A percentile compares a stretch with the other conserved stretches of the same genome.
These are phyloP conservation scores for Frieseomelitta varia DNA, from an alignment of 1,140 invertebrate species.

Conservation along the genomic window DNA sequence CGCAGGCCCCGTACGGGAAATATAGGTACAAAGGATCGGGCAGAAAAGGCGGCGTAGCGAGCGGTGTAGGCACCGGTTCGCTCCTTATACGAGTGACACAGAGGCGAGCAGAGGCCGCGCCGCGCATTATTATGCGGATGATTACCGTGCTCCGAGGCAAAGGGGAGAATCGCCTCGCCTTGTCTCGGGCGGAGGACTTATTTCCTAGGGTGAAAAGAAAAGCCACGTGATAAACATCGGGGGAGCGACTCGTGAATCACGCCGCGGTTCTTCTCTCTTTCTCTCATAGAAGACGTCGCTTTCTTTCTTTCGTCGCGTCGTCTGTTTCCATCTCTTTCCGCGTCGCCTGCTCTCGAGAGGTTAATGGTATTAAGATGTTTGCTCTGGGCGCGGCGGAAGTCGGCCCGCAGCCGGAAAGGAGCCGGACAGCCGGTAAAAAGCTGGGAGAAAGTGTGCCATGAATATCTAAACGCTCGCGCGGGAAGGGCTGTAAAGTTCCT, in stretches of 20 bases:
- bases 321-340: neutral
- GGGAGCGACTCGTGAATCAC: slow-evolving; percentile 54
- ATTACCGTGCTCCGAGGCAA: slow-evolving; percentile 56
- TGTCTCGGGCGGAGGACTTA: slow-evolving; percentile 19
- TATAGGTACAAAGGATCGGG: slow-evolving; percentile 37
- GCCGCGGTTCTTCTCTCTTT: neutral
- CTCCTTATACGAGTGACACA: slow-evolving; percentile 74
- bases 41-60: slow-evolving; percentile 20
- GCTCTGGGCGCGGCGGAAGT: slow-evolving; percentile 12
- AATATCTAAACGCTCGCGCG: neutral
- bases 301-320: neutral
- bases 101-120: slow-evolving; percentile 43
- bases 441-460: slow-evolving; percentile 1
- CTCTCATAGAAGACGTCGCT: neutral
- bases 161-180: slow-evolving; percentile 31
- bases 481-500: slow-evolving; percentile 1
- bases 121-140: slow-evolving; percentile 66
- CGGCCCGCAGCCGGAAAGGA: slow-evolving; percentile 1
- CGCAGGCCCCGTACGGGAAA: slow-evolving; percentile 3
- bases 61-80: slow-evolving; percentile 64
- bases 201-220: slow-evolving; percentile 56
- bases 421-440: neutral
- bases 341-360: neutral
- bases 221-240: slow-evolving; percentile 46
- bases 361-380: slow-evolving; percentile 27